A percentile compares a stretch with the other conserved stretches of the same genome.
These are phyloP conservation scores for Cabera pusaria DNA, from an alignment of 2,888 invertebrate genomes.

Conservation along the genomic window DNA sequence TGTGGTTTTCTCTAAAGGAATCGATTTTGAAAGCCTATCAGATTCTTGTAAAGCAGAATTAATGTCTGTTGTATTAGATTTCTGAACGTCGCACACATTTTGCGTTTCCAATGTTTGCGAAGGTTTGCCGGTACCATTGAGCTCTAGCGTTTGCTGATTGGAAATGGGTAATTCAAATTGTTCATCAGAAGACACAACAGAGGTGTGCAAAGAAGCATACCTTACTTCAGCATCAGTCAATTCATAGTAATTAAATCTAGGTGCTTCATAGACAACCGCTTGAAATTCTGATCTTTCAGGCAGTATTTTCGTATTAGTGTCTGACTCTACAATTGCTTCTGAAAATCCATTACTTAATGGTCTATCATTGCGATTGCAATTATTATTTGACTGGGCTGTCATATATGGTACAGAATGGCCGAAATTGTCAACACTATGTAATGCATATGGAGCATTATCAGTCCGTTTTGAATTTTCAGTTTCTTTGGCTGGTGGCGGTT, in stretches of 20 bases:
- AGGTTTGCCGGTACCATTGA: no score
- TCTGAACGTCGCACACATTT: no score
- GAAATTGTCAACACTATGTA: no score
- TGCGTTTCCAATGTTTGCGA: no score
- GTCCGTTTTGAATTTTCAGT: not conserved
- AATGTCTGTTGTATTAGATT: no score
- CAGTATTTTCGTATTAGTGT: constrained; percentile 9
- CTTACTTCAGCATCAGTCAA: constrained; percentile 52
- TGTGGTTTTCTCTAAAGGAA: no score
- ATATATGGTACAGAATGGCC: not conserved
- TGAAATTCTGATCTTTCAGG: constrained; percentile 12
- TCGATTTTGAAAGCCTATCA: no score
- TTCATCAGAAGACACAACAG: constrained; percentile 2
- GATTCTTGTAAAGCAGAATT: no score
- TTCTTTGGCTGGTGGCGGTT: constrained; percentile 23
- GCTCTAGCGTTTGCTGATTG: no score
- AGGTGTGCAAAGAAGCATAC: constrained; percentile 32
- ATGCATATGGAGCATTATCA: not conserved
- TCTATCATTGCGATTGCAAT: constrained; percentile 12
- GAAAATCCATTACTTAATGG: constrained; percentile 14
- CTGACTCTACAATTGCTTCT: constrained; percentile 9
- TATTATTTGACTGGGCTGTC: not conserved
- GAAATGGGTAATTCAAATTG: no score
- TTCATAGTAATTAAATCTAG: constrained; percentile 51
- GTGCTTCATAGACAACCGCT: constrained; percentile 40